Conservation (phyloP, 2,797 vertebrate genomes). For the Erethizon dorsatum region DNA sequence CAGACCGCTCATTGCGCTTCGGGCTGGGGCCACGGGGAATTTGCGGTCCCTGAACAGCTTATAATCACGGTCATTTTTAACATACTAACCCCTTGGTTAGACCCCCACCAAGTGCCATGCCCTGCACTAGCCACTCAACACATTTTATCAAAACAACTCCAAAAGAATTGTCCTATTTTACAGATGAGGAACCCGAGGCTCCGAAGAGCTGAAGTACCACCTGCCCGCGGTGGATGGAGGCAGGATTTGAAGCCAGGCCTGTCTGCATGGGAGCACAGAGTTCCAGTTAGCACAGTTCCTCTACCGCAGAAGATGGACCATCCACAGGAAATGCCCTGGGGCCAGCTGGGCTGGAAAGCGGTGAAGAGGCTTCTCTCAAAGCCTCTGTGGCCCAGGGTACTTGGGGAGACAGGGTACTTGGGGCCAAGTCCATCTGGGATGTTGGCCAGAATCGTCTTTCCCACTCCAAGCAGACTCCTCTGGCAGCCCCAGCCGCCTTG, state of each 20-base stretch:
- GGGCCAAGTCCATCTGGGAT: not conserved
- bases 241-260: not conserved
- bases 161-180: slow-evolving; percentile 16
- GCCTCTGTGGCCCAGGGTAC: not conserved
- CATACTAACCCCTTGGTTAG: not conserved
- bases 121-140: not conserved
- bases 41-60: not conserved
- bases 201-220: not conserved
- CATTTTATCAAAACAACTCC: not conserved
- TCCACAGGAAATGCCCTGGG: not conserved
- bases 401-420: not conserved
- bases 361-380: not conserved
- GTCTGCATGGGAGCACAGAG: not conserved
- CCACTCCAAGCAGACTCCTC: not conserved
- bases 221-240: not conserved
- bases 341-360: not conserved
- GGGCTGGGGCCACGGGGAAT: not conserved
- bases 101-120: not conserved
- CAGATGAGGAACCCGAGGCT: not conserved
- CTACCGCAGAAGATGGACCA: not conserved
- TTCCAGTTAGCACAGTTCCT: not conserved
- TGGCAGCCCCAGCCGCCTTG: not conserved
- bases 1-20: not conserved
- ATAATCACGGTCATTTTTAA: not conserved
- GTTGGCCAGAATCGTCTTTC: not conserved